Percentiles rank a stretch among this genome's conserved stretches.
phyloP scores from a whole-genome alignment of 2,113 vertebrate species.

The Columba livia region DNA sequence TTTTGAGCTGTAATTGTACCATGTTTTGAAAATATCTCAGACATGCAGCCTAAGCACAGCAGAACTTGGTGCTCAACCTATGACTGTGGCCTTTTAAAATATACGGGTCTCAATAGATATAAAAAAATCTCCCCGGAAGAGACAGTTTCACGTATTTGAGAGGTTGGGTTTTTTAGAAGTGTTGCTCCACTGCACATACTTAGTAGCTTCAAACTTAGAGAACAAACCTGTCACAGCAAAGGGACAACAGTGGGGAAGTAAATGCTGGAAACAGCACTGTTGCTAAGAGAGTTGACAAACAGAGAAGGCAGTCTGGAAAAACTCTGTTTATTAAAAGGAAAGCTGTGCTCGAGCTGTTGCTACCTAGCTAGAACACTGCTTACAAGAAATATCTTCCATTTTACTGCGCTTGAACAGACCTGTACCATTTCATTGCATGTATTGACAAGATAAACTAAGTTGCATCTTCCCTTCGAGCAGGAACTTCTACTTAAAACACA shows the following conservation, averaged over 20 bases:
- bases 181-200: neutral
- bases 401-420: neutral
- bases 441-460: neutral
- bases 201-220: neutral
- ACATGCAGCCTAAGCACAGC: rapidly evolving
- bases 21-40: neutral
- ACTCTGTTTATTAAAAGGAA: neutral
- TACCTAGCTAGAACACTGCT: neutral
- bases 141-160: neutral
- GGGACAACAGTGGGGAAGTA: neutral
- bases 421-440: neutral
- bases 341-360: neutral
- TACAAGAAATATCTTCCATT: neutral
- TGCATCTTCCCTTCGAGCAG: neutral
- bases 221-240: neutral
- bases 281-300: neutral
- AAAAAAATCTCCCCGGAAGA: neutral
- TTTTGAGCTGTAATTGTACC: neutral
- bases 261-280: neutral
- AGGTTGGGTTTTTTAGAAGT: neutral
- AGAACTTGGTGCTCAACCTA: neutral
- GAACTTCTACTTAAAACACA: neutral
- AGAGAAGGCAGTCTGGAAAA: neutral
- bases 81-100: neutral
- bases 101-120: rapidly evolving